phyloP scores from a whole-genome alignment of 2,888 invertebrate genomes.

The Cantharis nigra region DNA sequence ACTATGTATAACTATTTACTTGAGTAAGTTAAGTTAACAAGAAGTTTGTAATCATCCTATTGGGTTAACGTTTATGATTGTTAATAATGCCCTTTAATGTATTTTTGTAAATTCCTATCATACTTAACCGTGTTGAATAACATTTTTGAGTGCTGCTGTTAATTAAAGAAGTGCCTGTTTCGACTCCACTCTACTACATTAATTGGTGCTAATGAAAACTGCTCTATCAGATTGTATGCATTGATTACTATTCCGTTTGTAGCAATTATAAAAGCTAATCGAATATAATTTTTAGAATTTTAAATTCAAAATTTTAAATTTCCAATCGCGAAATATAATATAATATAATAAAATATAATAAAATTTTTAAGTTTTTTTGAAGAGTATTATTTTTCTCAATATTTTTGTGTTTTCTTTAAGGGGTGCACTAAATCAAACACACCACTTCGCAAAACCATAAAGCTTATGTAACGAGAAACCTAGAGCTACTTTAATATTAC shows the following conservation, averaged over 20 bases:
- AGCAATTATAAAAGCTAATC: neutral
- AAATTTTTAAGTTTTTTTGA: neutral
- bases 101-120: neutral
- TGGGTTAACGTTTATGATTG: neutral
- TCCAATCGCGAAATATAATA: neutral
- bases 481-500: constrained; percentile 2
- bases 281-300: neutral
- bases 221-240: neutral
- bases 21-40: neutral
- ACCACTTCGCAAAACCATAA: neutral
- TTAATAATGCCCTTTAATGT: neutral
- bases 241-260: neutral
- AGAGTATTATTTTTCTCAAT: neutral
- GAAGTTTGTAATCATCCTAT: neutral
- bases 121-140: neutral
- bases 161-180: neutral
- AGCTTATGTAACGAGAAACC: constrained; percentile 2
- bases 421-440: neutral
- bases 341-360: too few relatives aligned
- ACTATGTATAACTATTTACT: neutral
- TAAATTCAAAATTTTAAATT: neutral
- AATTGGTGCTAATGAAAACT: neutral
- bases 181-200: neutral
- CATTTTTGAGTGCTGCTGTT: neutral
- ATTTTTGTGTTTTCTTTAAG: neutral